Percentiles rank a stretch among this genome's conserved stretches.
phyloP scores from a whole-genome alignment of 2,113 vertebrate genomes.

The Percopsis transmontana region DNA sequence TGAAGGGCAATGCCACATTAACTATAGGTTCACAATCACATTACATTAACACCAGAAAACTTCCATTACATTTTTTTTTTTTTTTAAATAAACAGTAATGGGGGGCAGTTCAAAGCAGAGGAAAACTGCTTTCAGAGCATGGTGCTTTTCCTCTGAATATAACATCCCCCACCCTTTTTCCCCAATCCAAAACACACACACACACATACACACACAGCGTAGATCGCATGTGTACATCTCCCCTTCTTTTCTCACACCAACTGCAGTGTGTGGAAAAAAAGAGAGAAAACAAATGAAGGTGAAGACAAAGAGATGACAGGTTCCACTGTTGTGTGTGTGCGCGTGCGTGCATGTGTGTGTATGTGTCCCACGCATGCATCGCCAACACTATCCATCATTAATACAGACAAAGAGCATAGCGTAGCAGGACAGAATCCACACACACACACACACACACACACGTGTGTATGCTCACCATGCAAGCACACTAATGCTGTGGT shows the following conservation, averaged over 20 bases:
- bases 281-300: constrained; percentile 61
- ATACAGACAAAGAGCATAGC: constrained; percentile 58
- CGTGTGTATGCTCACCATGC: constrained; percentile 2
- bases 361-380: constrained; percentile 38
- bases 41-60: too few relatives aligned
- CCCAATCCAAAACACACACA: constrained; percentile 17
- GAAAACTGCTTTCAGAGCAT: constrained; percentile 41
- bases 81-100: too few relatives aligned
- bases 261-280: constrained; percentile 61
- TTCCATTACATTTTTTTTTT: too few relatives aligned
- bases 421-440: constrained; percentile 20
- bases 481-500: neutral
- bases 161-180: constrained; percentile 32
- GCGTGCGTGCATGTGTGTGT: constrained; percentile 15
- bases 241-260: constrained; percentile 57
- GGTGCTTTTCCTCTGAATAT: constrained; percentile 21
- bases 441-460: constrained; percentile 12
- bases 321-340: constrained; percentile 34
- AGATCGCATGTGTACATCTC: constrained; percentile 33
- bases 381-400: constrained; percentile 63
- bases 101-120: constrained; percentile 39
- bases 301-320: constrained; percentile 68
- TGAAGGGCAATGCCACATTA: too few relatives aligned
- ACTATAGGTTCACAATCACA: too few relatives aligned
- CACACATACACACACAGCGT: constrained; percentile 29